phyloP scores from a whole-genome alignment of 2,113 vertebrate species.

The Bambusicola thoracicus region DNA sequence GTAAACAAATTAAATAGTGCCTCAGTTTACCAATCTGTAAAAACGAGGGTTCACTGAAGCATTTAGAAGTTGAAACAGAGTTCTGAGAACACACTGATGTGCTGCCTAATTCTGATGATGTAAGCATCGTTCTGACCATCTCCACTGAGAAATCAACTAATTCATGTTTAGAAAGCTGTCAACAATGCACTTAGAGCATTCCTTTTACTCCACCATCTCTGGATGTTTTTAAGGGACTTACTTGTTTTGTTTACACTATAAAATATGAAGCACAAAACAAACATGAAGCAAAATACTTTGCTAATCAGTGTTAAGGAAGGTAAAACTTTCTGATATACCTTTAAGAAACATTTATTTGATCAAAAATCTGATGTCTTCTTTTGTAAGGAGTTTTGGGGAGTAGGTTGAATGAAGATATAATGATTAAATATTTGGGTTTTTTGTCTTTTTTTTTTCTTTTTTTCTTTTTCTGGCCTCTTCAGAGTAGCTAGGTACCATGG shows the following conservation, averaged over 20 bases:
- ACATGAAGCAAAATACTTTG: not conserved
- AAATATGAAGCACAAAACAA: slow-evolving; percentile 44
- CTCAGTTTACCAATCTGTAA: slow-evolving; percentile 42
- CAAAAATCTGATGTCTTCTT: slow-evolving; percentile 15
- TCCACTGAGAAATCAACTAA: slow-evolving; percentile 37
- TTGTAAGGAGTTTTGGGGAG: not conserved
- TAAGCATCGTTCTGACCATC: not conserved
- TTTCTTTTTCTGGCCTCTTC: not conserved
- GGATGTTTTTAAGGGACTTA: slow-evolving; percentile 15
- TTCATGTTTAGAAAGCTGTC: not conserved
- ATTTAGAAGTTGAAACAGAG: not conserved
- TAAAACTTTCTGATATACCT: slow-evolving; percentile 4
- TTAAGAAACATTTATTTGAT: slow-evolving; percentile 27
- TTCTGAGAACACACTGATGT: not conserved
- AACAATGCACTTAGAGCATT: not conserved
- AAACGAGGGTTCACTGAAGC: not conserved
- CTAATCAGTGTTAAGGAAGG: not conserved
- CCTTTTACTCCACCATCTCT: not conserved
- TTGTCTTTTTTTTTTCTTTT: not conserved
- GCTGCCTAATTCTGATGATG: not conserved
- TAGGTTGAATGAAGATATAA: not conserved
- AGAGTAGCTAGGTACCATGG: slow-evolving; percentile 36
- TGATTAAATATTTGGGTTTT: slow-evolving; percentile 64
- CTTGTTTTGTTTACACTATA: slow-evolving; percentile 22
- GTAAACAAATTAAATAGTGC: slow-evolving; percentile 29